Percentiles rank a stretch among this genome's conserved stretches.
Evolutionary conservation across 2,888 invertebrate genomes (phyloP).

Genomic region (Branchellion lobata): DNA sequence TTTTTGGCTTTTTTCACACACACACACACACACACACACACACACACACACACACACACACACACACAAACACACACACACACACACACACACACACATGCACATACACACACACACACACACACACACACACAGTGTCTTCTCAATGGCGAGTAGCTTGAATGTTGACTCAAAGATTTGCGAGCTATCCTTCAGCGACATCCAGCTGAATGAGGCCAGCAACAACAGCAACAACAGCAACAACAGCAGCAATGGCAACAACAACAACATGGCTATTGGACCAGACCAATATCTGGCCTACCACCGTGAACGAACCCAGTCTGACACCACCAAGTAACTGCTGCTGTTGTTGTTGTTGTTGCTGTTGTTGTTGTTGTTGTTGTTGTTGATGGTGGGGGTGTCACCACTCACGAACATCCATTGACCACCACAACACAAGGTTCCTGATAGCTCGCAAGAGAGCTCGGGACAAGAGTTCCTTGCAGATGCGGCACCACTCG

Average conservation of each 20-base stretch:
- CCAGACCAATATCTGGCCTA: slow-evolving; percentile 23
- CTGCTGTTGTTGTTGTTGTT: slow-evolving; percentile 1
- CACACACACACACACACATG: too few relatives aligned
- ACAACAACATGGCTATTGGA: slow-evolving; percentile 1
- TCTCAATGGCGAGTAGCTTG: neutral
- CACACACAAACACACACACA: too few relatives aligned
- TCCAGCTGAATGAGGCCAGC: neutral
- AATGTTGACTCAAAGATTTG: too few relatives aligned
- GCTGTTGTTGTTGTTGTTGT: slow-evolving; percentile 4
- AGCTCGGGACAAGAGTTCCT: neutral
- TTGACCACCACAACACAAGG: neutral
- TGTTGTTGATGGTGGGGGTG: neutral
- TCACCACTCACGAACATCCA: neutral
- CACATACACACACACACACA: too few relatives aligned
- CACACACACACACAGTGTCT: neutral
- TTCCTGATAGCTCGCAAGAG: neutral
- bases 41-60: too few relatives aligned
- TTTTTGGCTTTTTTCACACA: too few relatives aligned
- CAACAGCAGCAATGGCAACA: neutral
- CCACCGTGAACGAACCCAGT: slow-evolving; percentile 21
- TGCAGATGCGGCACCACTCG: neutral
- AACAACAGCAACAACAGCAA: slow-evolving; percentile 20
- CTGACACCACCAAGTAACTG: slow-evolving; percentile 12
- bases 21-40: too few relatives aligned
- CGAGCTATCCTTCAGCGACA: neutral